Conservation (phyloP, 2,888 invertebrate genomes). For the Heteropelma amictum region DNA sequence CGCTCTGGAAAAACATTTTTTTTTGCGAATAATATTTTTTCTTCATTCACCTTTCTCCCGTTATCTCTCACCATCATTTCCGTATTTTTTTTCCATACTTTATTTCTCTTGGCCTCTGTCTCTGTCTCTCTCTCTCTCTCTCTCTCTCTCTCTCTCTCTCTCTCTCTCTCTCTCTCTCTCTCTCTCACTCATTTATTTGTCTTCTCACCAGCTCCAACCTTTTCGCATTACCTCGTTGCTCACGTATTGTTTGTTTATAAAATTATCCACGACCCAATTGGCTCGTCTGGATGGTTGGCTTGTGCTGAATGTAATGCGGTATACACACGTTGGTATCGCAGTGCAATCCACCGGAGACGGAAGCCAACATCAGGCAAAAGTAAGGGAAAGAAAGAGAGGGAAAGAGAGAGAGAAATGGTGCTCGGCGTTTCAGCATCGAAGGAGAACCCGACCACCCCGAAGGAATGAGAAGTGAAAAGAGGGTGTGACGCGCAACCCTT, state of each 20-base stretch:
- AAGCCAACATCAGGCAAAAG: conserved; percentile 37
- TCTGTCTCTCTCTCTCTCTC: conserved; percentile 1
- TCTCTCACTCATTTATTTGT: background rate
- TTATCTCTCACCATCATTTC: background rate
- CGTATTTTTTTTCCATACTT: background rate
- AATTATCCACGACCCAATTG: conserved; percentile 71
- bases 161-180: background rate
- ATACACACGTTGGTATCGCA: conserved; percentile 54
- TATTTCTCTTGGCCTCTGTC: background rate
- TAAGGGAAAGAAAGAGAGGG: conserved; percentile 23
- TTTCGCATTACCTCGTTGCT: conserved; percentile 52
- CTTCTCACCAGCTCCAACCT: conserved; percentile 18
- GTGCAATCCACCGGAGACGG: conserved; percentile 57
- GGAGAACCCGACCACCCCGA: conserved; percentile 10
- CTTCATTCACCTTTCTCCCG: background rate
- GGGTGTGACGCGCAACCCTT: background rate
- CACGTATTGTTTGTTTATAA: conserved; percentile 69
- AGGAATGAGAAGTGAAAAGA: conserved; percentile 26
- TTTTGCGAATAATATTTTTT: background rate
- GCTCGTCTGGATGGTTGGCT: conserved; percentile 58
- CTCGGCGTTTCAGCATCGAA: conserved; percentile 6
- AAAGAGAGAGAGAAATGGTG: conserved; percentile 13
- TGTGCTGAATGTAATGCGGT: conserved; percentile 6
- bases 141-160: background rate
- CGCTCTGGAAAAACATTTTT: too few relatives aligned